Conservation (phyloP, 1,140 invertebrate genomes). For the Zaprionus kolodkinae region DNA sequence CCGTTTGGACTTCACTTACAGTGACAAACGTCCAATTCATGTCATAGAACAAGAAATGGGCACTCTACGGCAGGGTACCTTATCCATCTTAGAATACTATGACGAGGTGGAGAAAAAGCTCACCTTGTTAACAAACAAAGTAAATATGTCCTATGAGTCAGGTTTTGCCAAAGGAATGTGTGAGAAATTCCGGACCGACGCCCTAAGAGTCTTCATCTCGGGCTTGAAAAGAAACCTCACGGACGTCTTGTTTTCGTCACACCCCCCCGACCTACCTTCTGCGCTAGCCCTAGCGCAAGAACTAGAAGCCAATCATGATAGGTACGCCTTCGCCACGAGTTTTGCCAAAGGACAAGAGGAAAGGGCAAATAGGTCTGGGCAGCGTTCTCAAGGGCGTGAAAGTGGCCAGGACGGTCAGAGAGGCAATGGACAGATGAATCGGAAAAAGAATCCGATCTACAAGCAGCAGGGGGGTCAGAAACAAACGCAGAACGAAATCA, state of each 20-base stretch:
- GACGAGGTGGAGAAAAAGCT: neutral
- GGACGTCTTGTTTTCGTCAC: neutral
- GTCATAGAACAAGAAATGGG: neutral
- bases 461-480: too few relatives aligned
- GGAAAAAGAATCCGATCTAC: too few relatives aligned
- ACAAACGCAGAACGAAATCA: too few relatives aligned
- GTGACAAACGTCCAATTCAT: neutral
- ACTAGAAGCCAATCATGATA: too few relatives aligned
- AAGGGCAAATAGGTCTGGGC: too few relatives aligned
- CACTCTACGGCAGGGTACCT: neutral
- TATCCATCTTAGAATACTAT: neutral
- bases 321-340: too few relatives aligned
- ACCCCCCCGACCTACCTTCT: too few relatives aligned
- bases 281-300: too few relatives aligned
- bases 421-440: too few relatives aligned
- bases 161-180: neutral
- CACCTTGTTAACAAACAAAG: neutral
- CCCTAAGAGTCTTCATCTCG: neutral
- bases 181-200: neutral
- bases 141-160: neutral
- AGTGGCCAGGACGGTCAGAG: too few relatives aligned
- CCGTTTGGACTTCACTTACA: neutral
- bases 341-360: too few relatives aligned
- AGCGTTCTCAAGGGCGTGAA: too few relatives aligned
- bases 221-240: neutral